Conservation (phyloP, 2,113 vertebrate genomes). For the Erythrolamprus reginae region DNA sequence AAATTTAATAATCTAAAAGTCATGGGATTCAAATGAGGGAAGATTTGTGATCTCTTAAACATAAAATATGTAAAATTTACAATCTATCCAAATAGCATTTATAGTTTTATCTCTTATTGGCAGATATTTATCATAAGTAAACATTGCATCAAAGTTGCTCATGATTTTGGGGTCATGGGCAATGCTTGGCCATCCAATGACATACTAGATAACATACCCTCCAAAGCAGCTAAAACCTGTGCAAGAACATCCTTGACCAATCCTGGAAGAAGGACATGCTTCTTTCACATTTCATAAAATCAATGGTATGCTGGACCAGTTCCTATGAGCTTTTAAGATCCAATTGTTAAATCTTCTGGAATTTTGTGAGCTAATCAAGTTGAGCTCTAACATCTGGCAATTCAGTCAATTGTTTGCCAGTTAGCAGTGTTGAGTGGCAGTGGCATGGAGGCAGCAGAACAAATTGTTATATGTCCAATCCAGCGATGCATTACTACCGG, state of each 20-base stretch:
- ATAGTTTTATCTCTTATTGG: not conserved
- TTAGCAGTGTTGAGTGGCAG: not conserved
- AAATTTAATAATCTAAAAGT: not conserved
- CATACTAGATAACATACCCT: not conserved
- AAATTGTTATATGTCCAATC: not conserved
- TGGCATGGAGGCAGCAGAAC: not conserved
- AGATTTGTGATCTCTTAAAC: not conserved
- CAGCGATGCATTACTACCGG: not conserved
- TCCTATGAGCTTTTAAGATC: not conserved
- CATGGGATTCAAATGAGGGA: not conserved
- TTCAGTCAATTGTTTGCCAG: not conserved
- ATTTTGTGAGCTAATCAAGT: not conserved
- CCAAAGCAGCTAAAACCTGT: not conserved
- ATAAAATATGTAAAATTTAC: not conserved
- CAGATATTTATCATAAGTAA: not conserved
- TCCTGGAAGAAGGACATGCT: too few relatives aligned
- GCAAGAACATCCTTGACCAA: too few relatives aligned
- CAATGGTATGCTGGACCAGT: not conserved
- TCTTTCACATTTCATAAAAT: not conserved
- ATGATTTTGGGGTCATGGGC: not conserved
- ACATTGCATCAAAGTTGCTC: not conserved
- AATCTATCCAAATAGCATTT: not conserved
- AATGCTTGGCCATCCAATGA: not conserved
- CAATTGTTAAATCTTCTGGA: not conserved
- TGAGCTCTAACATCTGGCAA: not conserved